Evolutionary conservation across 2,113 vertebrate genomes (phyloP).

Genomic region (Setophaga kirtlandii): DNA sequence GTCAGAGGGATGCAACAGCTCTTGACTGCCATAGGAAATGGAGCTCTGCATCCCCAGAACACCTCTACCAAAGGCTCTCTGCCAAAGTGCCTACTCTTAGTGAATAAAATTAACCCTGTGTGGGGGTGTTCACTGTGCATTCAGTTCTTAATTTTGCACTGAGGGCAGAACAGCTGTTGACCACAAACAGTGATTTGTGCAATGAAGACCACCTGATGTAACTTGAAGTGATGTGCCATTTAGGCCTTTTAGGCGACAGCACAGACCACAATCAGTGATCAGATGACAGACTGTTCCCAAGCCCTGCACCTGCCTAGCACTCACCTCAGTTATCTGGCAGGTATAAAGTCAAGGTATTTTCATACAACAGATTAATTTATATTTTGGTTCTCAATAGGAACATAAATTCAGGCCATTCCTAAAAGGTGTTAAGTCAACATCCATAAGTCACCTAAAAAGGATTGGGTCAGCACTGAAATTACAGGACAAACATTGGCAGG

Average conservation of each 20-base stretch:
- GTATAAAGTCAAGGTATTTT: not conserved
- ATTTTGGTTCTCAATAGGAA: not conserved
- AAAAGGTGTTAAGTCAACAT: not conserved
- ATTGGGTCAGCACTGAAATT: not conserved
- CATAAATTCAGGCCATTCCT: not conserved
- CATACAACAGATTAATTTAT: not conserved
- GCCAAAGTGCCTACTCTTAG: not conserved
- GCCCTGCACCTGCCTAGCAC: not conserved
- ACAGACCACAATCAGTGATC: not conserved
- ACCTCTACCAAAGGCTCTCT: not conserved
- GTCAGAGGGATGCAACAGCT: not conserved
- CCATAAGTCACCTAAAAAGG: not conserved
- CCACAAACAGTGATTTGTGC: not conserved
- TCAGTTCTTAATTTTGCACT: not conserved
- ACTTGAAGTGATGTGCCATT: not conserved
- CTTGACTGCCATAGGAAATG: not conserved
- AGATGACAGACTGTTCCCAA: not conserved
- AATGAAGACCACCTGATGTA: not conserved
- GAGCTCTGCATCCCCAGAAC: not conserved
- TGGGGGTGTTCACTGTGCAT: not conserved
- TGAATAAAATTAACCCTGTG: not conserved
- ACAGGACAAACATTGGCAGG: not conserved
- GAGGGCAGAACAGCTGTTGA: not conserved
- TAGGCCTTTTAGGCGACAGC: not conserved
- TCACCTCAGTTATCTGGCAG: not conserved